These are phyloP conservation scores for Drosophila persimilis DNA, from an alignment of 1,140 invertebrate genomes.

Conservation along the genomic window DNA sequence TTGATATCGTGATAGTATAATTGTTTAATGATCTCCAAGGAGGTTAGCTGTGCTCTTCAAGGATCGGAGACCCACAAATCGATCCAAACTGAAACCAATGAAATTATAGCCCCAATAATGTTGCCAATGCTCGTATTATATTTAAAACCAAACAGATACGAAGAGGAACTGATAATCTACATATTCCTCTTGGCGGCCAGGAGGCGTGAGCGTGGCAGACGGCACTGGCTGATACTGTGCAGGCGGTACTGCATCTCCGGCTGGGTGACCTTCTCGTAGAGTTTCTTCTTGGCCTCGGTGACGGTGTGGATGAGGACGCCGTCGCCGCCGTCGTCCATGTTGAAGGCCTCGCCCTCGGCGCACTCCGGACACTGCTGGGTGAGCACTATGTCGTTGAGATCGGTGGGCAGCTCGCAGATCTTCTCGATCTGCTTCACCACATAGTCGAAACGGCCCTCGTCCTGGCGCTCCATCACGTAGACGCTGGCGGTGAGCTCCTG, in stretches of 20 bases:
- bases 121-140: too few relatives aligned
- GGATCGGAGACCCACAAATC: too few relatives aligned
- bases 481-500: slow-evolving; percentile 67
- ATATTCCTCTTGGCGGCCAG: slow-evolving; percentile 66
- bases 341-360: slow-evolving; percentile 75
- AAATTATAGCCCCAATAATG: too few relatives aligned
- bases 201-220: slow-evolving; percentile 64
- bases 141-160: neutral
- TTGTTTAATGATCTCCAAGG: too few relatives aligned
- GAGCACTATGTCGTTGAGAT: slow-evolving; percentile 69
- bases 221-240: slow-evolving; percentile 73
- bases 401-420: slow-evolving; percentile 64
- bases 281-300: slow-evolving; percentile 63
- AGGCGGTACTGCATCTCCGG: slow-evolving; percentile 79
- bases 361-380: slow-evolving; percentile 78
- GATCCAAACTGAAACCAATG: too few relatives aligned
- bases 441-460: slow-evolving; percentile 46
- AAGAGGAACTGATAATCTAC: slow-evolving; percentile 5
- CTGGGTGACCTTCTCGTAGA: slow-evolving; percentile 73
- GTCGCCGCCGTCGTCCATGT: slow-evolving; percentile 70
- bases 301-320: slow-evolving; percentile 63
- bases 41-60: too few relatives aligned
- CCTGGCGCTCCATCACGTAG: slow-evolving; percentile 60
- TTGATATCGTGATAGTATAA: too few relatives aligned
- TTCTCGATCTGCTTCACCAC: slow-evolving; percentile 73